Conservation (phyloP, 2,797 vertebrate species). For the Nyctalus aviator region DNA sequence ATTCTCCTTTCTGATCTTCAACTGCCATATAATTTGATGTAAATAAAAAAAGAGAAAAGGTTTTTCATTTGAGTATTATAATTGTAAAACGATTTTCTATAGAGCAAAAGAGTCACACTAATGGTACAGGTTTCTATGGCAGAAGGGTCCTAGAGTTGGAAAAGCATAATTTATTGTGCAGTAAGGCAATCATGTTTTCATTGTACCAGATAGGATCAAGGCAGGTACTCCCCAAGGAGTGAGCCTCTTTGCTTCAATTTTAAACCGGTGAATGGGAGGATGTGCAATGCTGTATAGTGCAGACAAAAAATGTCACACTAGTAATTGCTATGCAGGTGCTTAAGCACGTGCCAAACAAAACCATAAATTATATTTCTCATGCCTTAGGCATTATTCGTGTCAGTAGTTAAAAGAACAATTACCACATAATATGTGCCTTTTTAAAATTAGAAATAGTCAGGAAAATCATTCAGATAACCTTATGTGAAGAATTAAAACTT, state of each 20-base stretch:
- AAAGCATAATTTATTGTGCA: conserved; percentile 75
- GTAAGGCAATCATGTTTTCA: conserved; percentile 79
- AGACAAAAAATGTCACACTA: conserved; percentile 62
- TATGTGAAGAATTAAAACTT: conserved; percentile 66
- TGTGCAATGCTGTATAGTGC: conserved; percentile 45
- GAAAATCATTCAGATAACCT: conserved; percentile 72
- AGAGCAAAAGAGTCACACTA: conserved; percentile 39
- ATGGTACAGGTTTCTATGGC: conserved; percentile 55
- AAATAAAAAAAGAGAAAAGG: neutral
- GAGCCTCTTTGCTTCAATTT: conserved; percentile 49
- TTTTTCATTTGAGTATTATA: conserved; percentile 48
- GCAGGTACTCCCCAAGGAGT: conserved; percentile 62
- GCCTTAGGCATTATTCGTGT: conserved; percentile 66
- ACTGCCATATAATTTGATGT: conserved; percentile 56
- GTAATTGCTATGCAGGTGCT: conserved; percentile 72
- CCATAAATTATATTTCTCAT: conserved; percentile 63
- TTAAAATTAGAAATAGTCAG: conserved; percentile 69
- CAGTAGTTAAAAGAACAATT: conserved; percentile 71
- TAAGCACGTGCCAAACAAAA: conserved; percentile 69
- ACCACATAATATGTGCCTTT: conserved; percentile 45
- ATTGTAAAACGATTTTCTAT: conserved; percentile 56
- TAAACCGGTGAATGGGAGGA: conserved; percentile 69
- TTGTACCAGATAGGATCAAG: conserved; percentile 72
- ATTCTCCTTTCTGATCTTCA: conserved; percentile 45
- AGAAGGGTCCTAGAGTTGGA: neutral